phyloP scores from a whole-genome alignment of 2,797 vertebrate genomes.

The Thunnus albacares region DNA sequence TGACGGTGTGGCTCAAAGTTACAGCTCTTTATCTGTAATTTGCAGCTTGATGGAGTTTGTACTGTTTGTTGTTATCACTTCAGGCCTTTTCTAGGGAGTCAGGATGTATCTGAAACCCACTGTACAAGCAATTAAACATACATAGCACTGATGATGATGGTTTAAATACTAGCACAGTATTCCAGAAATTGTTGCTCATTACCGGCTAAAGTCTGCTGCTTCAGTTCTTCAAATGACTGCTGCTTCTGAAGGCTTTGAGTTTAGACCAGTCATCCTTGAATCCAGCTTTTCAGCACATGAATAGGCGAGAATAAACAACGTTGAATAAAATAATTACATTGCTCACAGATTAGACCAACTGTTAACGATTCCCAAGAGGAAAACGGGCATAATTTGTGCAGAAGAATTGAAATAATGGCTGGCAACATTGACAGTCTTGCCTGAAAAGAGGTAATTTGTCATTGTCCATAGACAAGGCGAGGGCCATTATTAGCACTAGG shows the following conservation, averaged over 20 bases:
- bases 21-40: too few species aligned
- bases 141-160: too few species aligned
- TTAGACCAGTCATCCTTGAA: neutral
- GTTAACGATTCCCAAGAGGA: conserved; percentile 15
- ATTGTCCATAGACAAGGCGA: neutral
- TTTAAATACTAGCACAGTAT: too few species aligned
- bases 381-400: neutral
- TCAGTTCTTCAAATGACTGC: neutral
- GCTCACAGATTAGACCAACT: conserved; percentile 5
- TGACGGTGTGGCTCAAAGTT: too few species aligned
- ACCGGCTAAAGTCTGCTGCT: too few species aligned
- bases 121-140: too few species aligned
- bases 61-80: too few species aligned
- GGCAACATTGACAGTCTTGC: conserved; percentile 12
- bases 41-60: too few species aligned
- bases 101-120: too few species aligned
- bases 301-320: neutral
- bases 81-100: too few species aligned
- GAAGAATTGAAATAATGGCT: neutral
- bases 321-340: neutral
- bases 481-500: neutral
- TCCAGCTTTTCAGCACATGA: neutral
- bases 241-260: neutral
- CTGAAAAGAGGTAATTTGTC: conserved; percentile 43
- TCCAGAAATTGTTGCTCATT: too few species aligned